These are phyloP conservation scores for Heliconius charithonia DNA, from an alignment of 2,888 invertebrate species.

Conservation along the genomic window DNA sequence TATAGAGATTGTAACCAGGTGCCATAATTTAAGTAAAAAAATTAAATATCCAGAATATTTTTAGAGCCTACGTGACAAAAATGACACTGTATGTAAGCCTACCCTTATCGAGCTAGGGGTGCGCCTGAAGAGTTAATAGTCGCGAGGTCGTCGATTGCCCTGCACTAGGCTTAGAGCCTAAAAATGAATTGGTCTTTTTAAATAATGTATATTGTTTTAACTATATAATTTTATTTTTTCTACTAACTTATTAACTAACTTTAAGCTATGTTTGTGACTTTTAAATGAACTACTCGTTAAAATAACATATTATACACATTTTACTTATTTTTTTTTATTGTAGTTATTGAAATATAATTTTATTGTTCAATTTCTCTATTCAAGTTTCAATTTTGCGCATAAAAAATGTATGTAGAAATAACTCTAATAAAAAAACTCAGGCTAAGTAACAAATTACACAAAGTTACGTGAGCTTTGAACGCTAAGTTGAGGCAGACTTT, in stretches of 20 bases:
- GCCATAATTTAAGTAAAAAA: background rate
- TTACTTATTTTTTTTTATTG: background rate
- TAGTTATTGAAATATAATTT: background rate
- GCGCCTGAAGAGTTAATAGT: slow-evolving; percentile 22
- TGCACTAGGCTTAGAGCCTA: slow-evolving; percentile 33
- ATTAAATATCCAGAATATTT: background rate
- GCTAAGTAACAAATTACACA: background rate
- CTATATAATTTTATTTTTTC: background rate
- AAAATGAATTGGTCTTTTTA: slow-evolving; percentile 30
- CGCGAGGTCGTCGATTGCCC: slow-evolving; percentile 19
- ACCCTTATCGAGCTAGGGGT: slow-evolving; percentile 11
- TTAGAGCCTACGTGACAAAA: slow-evolving; percentile 17
- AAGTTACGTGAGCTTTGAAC: slow-evolving; percentile 44
- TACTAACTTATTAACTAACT: background rate
- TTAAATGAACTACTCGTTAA: background rate
- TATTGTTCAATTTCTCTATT: background rate
- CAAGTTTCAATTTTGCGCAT: background rate
- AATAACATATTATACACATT: background rate
- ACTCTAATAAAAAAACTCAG: background rate
- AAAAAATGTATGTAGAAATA: background rate
- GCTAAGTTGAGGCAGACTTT: slow-evolving; percentile 55
- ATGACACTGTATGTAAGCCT: slow-evolving; percentile 2
- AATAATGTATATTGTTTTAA: background rate
- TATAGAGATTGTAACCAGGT: background rate
- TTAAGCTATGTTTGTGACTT: background rate